A percentile compares a stretch with the other conserved stretches of the same genome.
These are phyloP conservation scores for Armadillidium nasatum DNA, from an alignment of 1,140 invertebrate genomes.

Conservation along the genomic window DNA sequence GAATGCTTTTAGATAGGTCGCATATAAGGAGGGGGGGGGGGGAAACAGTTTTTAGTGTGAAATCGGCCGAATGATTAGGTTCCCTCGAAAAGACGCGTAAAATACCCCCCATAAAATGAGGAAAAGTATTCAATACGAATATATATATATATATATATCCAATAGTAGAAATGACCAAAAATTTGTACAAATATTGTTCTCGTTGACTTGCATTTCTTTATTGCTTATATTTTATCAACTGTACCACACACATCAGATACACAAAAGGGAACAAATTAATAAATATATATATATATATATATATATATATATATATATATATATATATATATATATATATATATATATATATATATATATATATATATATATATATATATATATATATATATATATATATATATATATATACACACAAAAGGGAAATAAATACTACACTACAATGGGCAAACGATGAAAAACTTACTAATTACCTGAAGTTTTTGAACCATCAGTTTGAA, in stretches of 20 bases:
- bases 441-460: too few relatives aligned
- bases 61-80: neutral
- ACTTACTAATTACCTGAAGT: too few relatives aligned
- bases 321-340: neutral
- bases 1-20: too few relatives aligned
- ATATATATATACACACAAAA: too few relatives aligned
- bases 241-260: neutral
- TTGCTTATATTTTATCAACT: neutral
- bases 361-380: slow-evolving; percentile 6
- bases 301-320: neutral
- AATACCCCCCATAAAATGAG: neutral
- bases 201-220: neutral
- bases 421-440: neutral
- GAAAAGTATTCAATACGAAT: neutral
- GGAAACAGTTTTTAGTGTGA: neutral
- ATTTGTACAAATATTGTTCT: neutral
- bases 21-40: too few relatives aligned
- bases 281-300: neutral
- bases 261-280: neutral
- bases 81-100: too few relatives aligned
- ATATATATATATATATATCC: too few relatives aligned
- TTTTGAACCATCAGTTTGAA: too few relatives aligned
- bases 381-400: slow-evolving; percentile 6
- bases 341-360: neutral
- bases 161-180: neutral